phyloP scores from a whole-genome alignment of 2,797 vertebrate species.

The Coendou prehensilis region DNA sequence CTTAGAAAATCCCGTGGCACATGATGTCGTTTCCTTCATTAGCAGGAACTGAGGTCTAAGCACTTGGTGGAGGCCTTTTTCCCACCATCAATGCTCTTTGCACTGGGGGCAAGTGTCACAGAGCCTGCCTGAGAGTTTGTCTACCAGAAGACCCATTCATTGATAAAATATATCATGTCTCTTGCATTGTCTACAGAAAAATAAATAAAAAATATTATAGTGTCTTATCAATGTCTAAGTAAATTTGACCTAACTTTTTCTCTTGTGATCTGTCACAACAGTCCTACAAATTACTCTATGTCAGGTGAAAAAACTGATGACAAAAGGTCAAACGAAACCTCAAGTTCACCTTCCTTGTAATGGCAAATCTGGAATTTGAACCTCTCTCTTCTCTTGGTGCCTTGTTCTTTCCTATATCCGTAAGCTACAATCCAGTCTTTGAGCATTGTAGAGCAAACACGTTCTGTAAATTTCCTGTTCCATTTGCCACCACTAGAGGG shows the following conservation, averaged over 20 bases:
- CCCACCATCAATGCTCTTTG: not conserved
- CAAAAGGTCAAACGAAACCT: not conserved
- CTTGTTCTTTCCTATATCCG: accelerated
- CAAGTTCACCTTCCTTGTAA: not conserved
- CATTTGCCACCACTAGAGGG: constrained; percentile 67
- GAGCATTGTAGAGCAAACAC: accelerated
- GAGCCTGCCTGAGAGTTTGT: not conserved
- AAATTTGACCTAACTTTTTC: not conserved
- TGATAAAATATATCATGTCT: not conserved
- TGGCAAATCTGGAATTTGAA: not conserved
- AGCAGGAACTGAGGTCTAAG: not conserved
- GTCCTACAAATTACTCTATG: not conserved
- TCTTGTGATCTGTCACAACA: not conserved
- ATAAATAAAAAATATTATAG: not conserved
- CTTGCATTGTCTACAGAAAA: not conserved
- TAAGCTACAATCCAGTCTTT: accelerated
- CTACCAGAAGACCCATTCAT: not conserved
- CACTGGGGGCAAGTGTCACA: too few species aligned
- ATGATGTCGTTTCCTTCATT: not conserved
- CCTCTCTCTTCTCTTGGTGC: accelerated
- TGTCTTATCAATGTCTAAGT: not conserved
- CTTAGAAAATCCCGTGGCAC: not conserved
- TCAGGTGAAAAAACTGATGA: not conserved
- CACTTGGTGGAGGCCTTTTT: not conserved
- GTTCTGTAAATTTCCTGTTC: not conserved